Evolutionary conservation across 2,888 invertebrate species (phyloP).

Genomic region (Pheosia tremula): DNA sequence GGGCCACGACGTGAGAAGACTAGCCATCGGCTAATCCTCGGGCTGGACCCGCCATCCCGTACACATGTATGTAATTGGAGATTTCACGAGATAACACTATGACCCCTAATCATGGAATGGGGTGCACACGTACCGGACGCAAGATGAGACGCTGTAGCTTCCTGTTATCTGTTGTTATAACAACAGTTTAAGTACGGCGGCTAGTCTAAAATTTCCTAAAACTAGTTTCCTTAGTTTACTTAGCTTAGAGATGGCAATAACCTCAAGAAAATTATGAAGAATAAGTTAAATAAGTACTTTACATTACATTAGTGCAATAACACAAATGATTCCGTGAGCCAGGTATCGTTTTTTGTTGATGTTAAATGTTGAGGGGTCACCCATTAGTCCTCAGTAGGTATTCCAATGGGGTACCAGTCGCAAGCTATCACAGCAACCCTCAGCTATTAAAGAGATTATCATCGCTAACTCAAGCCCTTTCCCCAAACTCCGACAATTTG

Average conservation of each 20-base stretch:
- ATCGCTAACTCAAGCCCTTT: conserved; percentile 48
- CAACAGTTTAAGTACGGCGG: conserved; percentile 19
- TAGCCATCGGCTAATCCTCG: conserved; percentile 72
- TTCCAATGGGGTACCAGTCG: background rate
- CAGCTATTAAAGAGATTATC: conserved; percentile 56
- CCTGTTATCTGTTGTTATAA: conserved; percentile 36
- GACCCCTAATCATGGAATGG: conserved; percentile 69
- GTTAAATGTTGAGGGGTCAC: too few relatives aligned
- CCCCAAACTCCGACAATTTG: conserved; percentile 56
- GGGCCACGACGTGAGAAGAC: conserved; percentile 78
- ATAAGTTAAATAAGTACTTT: too few relatives aligned
- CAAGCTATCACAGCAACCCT: conserved; percentile 36
- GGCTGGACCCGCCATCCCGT: conserved; percentile 46
- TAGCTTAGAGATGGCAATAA: too few relatives aligned
- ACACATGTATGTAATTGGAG: conserved; percentile 73
- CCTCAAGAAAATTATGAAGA: too few relatives aligned
- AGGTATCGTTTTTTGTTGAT: too few relatives aligned
- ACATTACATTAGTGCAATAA: too few relatives aligned
- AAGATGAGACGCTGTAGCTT: conserved; percentile 36
- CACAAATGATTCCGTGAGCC: too few relatives aligned
- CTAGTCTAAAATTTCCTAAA: background rate
- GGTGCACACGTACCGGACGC: conserved; percentile 44
- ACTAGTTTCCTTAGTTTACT: too few relatives aligned
- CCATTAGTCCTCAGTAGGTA: background rate
- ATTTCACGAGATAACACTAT: conserved; percentile 81